Conservation (phyloP, 1,140 invertebrate genomes). For the Bombus cullumanus region DNA sequence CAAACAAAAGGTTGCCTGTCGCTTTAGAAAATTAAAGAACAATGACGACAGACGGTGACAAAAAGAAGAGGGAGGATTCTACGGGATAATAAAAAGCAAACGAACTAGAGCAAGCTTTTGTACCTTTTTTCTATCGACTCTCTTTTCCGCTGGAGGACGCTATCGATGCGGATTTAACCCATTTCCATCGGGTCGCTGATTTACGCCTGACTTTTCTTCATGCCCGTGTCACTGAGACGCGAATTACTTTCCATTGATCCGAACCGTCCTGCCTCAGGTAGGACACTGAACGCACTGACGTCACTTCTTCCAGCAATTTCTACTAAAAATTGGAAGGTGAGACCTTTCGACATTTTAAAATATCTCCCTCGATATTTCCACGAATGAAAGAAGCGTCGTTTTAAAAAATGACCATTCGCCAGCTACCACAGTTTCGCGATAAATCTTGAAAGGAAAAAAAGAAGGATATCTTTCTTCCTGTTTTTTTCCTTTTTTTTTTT, state of each 20-base stretch:
- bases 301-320: background rate
- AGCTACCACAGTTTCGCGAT: background rate
- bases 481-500: background rate
- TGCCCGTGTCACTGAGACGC: conserved; percentile 1
- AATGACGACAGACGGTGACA: background rate
- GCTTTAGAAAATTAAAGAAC: conserved; percentile 56
- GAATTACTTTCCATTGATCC: conserved; percentile 25
- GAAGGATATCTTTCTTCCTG: background rate
- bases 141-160: background rate
- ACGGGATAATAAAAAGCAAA: conserved; percentile 28
- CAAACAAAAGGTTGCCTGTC: conserved; percentile 51
- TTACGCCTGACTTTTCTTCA: conserved; percentile 3
- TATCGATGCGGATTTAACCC: conserved; percentile 34
- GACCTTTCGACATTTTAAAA: background rate
- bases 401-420: too few species aligned
- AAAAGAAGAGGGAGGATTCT: background rate
- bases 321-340: background rate
- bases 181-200: conserved; percentile 25
- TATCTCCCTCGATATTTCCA: background rate
- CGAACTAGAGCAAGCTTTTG: conserved; percentile 26
- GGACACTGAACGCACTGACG: background rate
- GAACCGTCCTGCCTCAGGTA: background rate
- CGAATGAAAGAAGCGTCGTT: background rate
- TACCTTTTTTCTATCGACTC: conserved; percentile 19
- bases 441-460: background rate